phyloP scores from a whole-genome alignment of 2,888 invertebrate species.

The Papilio gigon region DNA sequence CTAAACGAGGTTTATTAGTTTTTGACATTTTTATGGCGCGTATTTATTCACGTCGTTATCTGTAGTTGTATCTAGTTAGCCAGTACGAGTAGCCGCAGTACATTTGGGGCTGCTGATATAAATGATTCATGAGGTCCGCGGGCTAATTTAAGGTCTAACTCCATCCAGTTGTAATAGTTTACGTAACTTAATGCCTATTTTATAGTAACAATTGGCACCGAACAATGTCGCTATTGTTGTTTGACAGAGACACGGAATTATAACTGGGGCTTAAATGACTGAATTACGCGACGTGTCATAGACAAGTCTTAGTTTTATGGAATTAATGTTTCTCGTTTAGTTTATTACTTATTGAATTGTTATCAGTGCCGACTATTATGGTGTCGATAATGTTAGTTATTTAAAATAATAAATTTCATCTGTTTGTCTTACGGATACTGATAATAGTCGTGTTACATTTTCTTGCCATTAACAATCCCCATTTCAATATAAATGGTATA shows the following conservation, averaged over 20 bases:
- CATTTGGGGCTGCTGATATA: conserved; percentile 58
- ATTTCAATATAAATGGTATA: not conserved
- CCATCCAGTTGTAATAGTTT: conserved; percentile 60
- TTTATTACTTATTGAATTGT: conserved; percentile 39
- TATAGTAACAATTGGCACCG: conserved; percentile 73
- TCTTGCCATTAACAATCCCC: not conserved
- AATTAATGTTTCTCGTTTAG: conserved; percentile 51
- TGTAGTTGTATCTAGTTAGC: conserved; percentile 7
- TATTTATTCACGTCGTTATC: conserved; percentile 42
- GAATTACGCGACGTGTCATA: conserved; percentile 72
- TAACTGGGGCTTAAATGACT: conserved; percentile 72
- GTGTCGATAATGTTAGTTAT: conserved; percentile 24
- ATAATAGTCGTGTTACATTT: conserved; percentile 7
- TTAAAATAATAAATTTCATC: conserved; percentile 25
- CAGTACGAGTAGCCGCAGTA: conserved; percentile 11
- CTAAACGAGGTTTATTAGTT: conserved; percentile 54
- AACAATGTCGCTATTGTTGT: conserved; percentile 76
- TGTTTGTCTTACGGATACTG: not conserved
- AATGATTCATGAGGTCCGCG: conserved; percentile 75
- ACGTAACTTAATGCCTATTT: conserved; percentile 77
- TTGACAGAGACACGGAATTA: conserved; percentile 76
- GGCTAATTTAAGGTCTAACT: conserved; percentile 70
- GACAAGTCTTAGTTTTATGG: conserved; percentile 64
- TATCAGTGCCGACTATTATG: conserved; percentile 32
- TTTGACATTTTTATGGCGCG: conserved; percentile 51